Evolutionary conservation across 2,888 invertebrate species (phyloP).

Genomic region (Pantelozetes paolii): DNA sequence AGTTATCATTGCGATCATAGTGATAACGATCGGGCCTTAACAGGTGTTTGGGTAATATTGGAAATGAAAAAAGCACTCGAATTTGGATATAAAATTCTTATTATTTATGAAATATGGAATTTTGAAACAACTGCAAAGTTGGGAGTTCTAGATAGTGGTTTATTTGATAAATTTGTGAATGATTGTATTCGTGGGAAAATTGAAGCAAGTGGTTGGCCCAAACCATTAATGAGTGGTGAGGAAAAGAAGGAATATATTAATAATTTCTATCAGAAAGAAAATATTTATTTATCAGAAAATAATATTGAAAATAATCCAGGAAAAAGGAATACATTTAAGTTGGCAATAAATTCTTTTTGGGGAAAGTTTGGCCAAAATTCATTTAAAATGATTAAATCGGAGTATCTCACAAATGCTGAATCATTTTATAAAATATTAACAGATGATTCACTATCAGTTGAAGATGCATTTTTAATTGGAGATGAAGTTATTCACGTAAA

Average conservation of each 20-base stretch:
- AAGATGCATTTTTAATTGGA: background rate
- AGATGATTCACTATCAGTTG: background rate
- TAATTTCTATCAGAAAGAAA: constrained; percentile 45
- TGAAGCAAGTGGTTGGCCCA: constrained; percentile 49
- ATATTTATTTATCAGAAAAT: constrained; percentile 44
- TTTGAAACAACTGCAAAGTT: constrained; percentile 47
- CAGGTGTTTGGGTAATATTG: constrained; percentile 49
- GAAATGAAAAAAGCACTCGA: constrained; percentile 49
- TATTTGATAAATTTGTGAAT: constrained; percentile 51
- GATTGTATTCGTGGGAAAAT: constrained; percentile 49
- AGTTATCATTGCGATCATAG: constrained; percentile 50
- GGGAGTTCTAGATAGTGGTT: constrained; percentile 6
- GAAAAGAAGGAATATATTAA: constrained; percentile 47
- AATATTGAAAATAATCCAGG: constrained; percentile 47
- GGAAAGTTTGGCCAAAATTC: constrained; percentile 46
- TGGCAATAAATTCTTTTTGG: constrained; percentile 47
- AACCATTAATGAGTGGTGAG: constrained; percentile 43
- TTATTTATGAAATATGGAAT: constrained; percentile 49
- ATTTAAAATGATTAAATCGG: constrained; percentile 15
- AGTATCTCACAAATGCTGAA: constrained; percentile 36
- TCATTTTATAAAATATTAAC: constrained; percentile 40
- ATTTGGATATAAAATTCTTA: constrained; percentile 48
- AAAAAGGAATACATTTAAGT: constrained; percentile 45
- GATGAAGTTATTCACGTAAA: background rate
- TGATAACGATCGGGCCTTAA: constrained; percentile 39